A percentile compares a stretch with the other conserved stretches of the same genome.
These are phyloP conservation scores for Lerema accius DNA, from an alignment of 1,140 invertebrate genomes.

Conservation along the genomic window DNA sequence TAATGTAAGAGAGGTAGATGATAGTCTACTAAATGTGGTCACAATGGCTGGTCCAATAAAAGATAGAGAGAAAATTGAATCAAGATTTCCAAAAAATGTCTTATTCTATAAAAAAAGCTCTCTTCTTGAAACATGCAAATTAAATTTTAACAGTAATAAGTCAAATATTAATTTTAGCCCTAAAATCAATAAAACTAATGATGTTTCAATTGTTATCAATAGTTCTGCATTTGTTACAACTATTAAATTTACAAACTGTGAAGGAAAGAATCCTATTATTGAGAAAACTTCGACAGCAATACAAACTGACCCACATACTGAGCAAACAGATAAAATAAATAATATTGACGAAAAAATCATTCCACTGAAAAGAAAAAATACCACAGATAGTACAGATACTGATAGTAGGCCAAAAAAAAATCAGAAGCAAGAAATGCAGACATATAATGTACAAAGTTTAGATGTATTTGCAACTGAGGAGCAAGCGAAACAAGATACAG, in stretches of 20 bases:
- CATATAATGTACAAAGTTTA: conserved; percentile 4
- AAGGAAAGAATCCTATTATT: conserved; percentile 19
- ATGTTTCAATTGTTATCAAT: conserved; percentile 53
- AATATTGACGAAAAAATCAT: not conserved
- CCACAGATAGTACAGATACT: not conserved
- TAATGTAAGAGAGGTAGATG: not conserved
- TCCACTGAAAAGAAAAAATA: conserved; percentile 5
- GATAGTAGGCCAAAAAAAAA: conserved; percentile 10
- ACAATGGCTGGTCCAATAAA: not conserved
- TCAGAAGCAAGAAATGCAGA: not conserved
- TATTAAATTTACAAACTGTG: conserved; percentile 42
- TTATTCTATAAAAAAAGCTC: conserved; percentile 60
- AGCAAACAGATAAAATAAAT: conserved; percentile 4
- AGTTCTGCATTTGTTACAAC: conserved; percentile 46
- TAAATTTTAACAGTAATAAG: conserved; percentile 36
- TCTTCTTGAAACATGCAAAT: conserved; percentile 48
- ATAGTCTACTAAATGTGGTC: not conserved
- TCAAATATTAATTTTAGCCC: conserved; percentile 3
- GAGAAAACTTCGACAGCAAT: conserved; percentile 47
- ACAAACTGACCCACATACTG: conserved; percentile 51
- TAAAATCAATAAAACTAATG: conserved; percentile 33
- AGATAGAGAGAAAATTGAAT: not conserved
- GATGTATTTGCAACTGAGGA: conserved; percentile 17
- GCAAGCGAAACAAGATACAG: not conserved
- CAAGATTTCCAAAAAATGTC: conserved; percentile 39